Evolutionary conservation across 2,888 invertebrate genomes (phyloP), one percentile per base, ranked within the genome.

Genomic region (Amphipoea lucens): DNA sequence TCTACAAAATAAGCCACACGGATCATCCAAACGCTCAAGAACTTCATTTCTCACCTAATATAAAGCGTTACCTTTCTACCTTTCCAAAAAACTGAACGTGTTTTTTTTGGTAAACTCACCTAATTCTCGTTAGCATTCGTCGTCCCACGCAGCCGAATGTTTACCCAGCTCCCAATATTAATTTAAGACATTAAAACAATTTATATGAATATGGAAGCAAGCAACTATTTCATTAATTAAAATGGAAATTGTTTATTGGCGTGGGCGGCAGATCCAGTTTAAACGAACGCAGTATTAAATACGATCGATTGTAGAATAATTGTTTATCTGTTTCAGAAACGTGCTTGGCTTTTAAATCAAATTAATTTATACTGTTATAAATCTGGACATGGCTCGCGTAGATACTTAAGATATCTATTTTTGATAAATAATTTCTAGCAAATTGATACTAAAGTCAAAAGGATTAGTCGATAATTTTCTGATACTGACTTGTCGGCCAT

Each of bases 231-330:
- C 92, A 91, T 94, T 93, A 93, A 94, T 93, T 92, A 91, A 93
- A 93, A 92, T 93, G 91, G 91, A 92, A 92, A 94, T 92, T 91
- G 92, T 91, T 93, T 93, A 92, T 91, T 91, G 91, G 92, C 90
- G 94, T 94, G 89, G 93, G 94, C 92, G 92, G 91, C 84, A 89
- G 91, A 91, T 92, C 94, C 92, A 93, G 92, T 93, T 94, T 91
- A 88, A 90, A 88, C 82, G 87, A 91, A 90, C 90, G 88, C 89
- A 86, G 89, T 90, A 90, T 91, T 92, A 90, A 90, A 91, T 91
- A 90, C 90, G 87, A 91, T 88, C 88, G 90, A 90, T 90, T 91
- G 91, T 90, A 88, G 89, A 92, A 92, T 92, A 90, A 90, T 90
- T 90, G 88, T 90, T 90, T 90, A 90, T 88, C 89, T 89, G 89